Evolutionary conservation across 2,797 vertebrate species (phyloP).

Genomic region (Melanotaenia pygmaea): DNA sequence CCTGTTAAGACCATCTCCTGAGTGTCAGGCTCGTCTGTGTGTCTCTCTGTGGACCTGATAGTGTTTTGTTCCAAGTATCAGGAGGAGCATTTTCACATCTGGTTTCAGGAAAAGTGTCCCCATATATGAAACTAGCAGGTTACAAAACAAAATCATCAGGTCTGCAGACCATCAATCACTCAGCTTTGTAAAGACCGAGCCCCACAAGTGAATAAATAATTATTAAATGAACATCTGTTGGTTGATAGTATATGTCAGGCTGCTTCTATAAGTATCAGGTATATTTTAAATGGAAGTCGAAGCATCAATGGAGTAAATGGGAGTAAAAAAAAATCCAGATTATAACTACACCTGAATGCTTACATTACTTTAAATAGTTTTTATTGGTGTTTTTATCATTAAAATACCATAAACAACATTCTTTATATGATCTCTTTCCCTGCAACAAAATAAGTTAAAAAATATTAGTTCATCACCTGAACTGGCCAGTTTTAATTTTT

Average conservation of each 20-base stretch:
- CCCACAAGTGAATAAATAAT: background rate
- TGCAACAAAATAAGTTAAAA: too few relatives aligned
- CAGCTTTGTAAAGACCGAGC: background rate
- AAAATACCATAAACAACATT: too few relatives aligned
- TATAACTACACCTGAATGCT: too few relatives aligned
- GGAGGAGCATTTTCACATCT: slow-evolving; percentile 61
- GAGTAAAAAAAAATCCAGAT: too few relatives aligned
- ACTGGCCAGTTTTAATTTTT: too few relatives aligned
- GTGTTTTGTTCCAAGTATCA: slow-evolving; percentile 46
- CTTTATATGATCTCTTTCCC: too few relatives aligned
- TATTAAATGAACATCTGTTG: background rate
- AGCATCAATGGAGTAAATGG: too few relatives aligned
- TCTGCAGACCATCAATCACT: background rate
- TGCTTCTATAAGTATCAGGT: background rate
- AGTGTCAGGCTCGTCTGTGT: slow-evolving; percentile 40
- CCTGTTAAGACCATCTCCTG: slow-evolving; percentile 71
- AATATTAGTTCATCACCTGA: too few relatives aligned
- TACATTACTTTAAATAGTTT: too few relatives aligned
- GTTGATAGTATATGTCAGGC: background rate
- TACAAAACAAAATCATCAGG: slow-evolving; percentile 24
- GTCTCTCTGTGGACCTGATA: slow-evolving; percentile 36
- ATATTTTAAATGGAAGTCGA: background rate
- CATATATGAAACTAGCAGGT: slow-evolving; percentile 25
- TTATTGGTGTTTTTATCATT: too few relatives aligned
- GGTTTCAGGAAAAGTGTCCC: slow-evolving; percentile 48